Evolutionary conservation across 2,888 invertebrate genomes (phyloP), one percentile per base, ranked within the genome.

Genomic region (Pyrocoelia pectoralis): DNA sequence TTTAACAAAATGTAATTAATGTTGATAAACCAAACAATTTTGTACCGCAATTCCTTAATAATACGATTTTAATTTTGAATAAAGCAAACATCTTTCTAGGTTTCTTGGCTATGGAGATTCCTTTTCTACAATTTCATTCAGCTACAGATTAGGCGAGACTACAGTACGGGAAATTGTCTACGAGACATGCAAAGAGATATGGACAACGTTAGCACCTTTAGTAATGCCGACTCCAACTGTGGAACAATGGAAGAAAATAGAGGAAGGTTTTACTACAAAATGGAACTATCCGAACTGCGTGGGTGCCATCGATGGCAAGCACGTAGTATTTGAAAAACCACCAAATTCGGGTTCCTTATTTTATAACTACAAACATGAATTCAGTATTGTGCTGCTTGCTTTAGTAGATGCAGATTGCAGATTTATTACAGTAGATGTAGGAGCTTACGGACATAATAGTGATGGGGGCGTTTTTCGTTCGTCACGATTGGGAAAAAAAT

Each of bases 41-140:
- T 19, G 15, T 19, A 49, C 10, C 6, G 5, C 8, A 19, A 8
- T 49, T 17, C 12, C n/a, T 10, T 49, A 10, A n/a, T n/a, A 12
- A n/a, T 18, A 5, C 12, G 18, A 49, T 17, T n/a, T n/a, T n/a
- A n/a, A n/a, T 19, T 15, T 6, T 9, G 9, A 19, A 10, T 18
- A 17, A 49, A 49, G 12, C 10, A 14, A 14, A n/a, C 8, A 41
- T 41, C 8, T n/a, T 19, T 49, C 5, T 59, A 64, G 64, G 29
- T 68, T 66, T 64, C 62, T 70, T 51, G 61, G 59, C 28, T 70
- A 63, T 24, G 68, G 68, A 24, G 66, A 65, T 61, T 66, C 61
- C 10, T 57, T 62, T 48, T 53, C 58, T 38, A 58, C 63, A 15
- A 63, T 69, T 54, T 49, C 61, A 1, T 61, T 66, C 43, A 68